Evolutionary conservation across 2,797 vertebrate genomes (phyloP), one percentile per base, ranked within the genome.

Genomic region (Molossus alvarezi): DNA sequence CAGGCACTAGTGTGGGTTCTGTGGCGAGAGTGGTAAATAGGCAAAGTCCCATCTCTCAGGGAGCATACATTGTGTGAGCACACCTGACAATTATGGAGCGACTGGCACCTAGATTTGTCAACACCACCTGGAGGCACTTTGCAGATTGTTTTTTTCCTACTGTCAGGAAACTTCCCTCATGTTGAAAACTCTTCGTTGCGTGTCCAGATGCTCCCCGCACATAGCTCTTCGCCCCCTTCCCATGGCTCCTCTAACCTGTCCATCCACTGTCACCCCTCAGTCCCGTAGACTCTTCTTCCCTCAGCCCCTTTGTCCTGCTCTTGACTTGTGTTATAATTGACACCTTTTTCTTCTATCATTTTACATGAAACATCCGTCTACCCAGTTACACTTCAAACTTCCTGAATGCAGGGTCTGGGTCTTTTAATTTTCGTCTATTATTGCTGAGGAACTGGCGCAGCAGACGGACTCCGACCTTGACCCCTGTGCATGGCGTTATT

Each of bases 181-280:
- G 0, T 12, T 9, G 15, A 73, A 72, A 90, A 15, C 15, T 64
- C 48, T 53, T 18, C 9, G 12, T 25, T 57, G 20, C 48, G n/a
- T 69, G 5, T 45, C 11, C 60, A 76, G 17, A 29, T 48, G 23
- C 23, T 45, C 48, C 21, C 5, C 11, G 6, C 25, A 9, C 21
- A 1, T 12, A 18, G 14, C 5, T 60, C 80, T 73, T 60, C 53
- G 20, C 12, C 3, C 1, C 55, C 18, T 21, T 62, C 12, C 48
- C 12, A 0, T 29, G 29, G 17, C 11, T 60, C 17, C 13, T 80
- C 12, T 18, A 12, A 29, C 1, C 27, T 25, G 12, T 62, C 21
- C 27, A 51, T 33, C n/a, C 27, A 1, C 6, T 11, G 11, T 1
- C 0, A 9, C 6, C 33, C 55, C 57, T 41, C 0, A 1, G 11